These are phyloP conservation scores for Antidorcas marsupialis DNA, from an alignment of 2,113 vertebrate species.

Conservation along the genomic window DNA sequence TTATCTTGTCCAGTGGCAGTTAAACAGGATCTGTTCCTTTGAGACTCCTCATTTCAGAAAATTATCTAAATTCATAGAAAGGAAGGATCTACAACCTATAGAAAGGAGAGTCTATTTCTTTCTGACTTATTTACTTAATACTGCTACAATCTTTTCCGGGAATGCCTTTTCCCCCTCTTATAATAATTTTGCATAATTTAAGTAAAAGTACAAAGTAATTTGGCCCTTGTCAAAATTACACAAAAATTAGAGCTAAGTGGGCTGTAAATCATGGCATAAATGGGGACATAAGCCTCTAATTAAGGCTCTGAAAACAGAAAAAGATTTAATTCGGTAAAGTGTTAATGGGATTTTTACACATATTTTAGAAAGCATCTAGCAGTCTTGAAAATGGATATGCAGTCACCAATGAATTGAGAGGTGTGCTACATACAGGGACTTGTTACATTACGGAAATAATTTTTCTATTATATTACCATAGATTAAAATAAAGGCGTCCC, in stretches of 20 bases:
- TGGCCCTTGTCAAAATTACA: constrained; percentile 62
- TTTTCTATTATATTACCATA: neutral
- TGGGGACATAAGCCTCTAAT: constrained; percentile 62
- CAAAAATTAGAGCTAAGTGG: constrained; percentile 72
- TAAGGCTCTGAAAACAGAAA: constrained; percentile 58
- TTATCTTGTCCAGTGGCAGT: constrained; percentile 29
- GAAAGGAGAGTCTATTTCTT: neutral
- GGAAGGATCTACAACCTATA: neutral
- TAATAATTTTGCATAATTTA: constrained; percentile 69
- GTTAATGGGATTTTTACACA: constrained; percentile 53
- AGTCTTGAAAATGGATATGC: constrained; percentile 22
- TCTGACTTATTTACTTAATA: constrained; percentile 29
- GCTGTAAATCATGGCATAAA: constrained; percentile 58
- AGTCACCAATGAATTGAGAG: neutral
- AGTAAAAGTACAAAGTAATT: constrained; percentile 63
- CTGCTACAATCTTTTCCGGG: neutral
- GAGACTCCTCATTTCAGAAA: constrained; percentile 40
- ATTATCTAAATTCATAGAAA: neutral
- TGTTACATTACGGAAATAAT: neutral
- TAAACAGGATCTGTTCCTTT: constrained; percentile 30
- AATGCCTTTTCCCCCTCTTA: neutral
- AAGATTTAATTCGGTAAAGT: constrained; percentile 67
- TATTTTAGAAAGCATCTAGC: constrained; percentile 28
- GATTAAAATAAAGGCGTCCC: neutral
- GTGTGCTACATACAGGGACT: neutral